Percentiles rank a stretch among this genome's conserved stretches.
Evolutionary conservation across 2,113 vertebrate species (phyloP).

Genomic region (Proterorhinus semilunaris): DNA sequence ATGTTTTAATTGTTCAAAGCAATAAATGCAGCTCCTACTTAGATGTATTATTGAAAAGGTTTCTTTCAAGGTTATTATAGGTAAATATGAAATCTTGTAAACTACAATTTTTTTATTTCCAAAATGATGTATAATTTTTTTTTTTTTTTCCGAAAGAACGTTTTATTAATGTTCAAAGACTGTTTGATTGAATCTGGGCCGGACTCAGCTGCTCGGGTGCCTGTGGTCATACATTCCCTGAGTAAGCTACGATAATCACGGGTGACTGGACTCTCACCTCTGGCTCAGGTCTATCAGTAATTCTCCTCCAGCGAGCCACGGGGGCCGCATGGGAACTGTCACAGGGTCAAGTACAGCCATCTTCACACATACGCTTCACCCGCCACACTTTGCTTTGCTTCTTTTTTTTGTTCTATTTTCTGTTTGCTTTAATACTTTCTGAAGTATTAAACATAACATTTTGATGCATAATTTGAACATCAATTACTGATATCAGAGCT

Average conservation of each 20-base stretch:
- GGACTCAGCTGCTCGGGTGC: constrained; percentile 32
- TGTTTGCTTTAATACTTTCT: not conserved
- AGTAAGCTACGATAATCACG: constrained; percentile 75
- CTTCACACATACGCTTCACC: constrained; percentile 38
- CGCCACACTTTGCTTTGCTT: not conserved
- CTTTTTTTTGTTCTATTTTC: no score
- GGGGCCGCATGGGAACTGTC: constrained; percentile 56
- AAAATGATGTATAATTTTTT: no score
- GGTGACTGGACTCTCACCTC: constrained; percentile 77
- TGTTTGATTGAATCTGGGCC: not conserved
- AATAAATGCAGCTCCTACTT: no score
- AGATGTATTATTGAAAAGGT: no score
- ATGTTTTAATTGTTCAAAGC: no score
- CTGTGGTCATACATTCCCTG: constrained; percentile 68
- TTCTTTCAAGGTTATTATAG: no score
- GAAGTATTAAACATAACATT: not conserved
- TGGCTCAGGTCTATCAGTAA: constrained; percentile 50
- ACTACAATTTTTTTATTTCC: no score
- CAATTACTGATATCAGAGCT: no score
- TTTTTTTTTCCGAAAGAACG: no score
- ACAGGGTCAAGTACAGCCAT: constrained; percentile 36
- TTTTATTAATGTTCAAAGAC: no score
- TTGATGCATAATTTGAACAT: not conserved
- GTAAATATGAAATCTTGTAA: no score
- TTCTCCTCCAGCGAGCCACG: constrained; percentile 19